A percentile compares a stretch with the other conserved stretches of the same genome.
These are phyloP conservation scores for Capitella teleta DNA, from an alignment of 1,140 invertebrate genomes.

Conservation along the genomic window DNA sequence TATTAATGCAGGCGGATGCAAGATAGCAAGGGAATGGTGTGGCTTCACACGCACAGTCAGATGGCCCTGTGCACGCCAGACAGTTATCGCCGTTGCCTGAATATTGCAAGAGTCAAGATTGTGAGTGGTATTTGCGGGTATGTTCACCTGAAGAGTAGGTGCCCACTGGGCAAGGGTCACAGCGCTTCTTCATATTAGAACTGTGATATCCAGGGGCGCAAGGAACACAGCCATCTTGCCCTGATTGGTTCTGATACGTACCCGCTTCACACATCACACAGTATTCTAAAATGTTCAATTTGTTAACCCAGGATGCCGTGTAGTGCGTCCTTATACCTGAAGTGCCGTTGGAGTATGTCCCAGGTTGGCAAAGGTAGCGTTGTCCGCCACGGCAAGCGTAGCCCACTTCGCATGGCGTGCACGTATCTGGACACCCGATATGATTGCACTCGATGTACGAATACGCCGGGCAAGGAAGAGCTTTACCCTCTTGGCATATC, in stretches of 20 bases:
- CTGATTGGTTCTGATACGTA: constrained; percentile 19
- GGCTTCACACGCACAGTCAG: constrained; percentile 20
- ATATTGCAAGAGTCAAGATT: too few species aligned
- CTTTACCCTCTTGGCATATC: constrained; percentile 24
- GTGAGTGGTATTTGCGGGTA: too few species aligned
- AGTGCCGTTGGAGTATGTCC: constrained; percentile 22
- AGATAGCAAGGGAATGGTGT: constrained; percentile 12
- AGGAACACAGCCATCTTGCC: constrained; percentile 15
- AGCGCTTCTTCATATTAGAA: constrained; percentile 19
- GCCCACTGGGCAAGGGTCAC: constrained; percentile 16
- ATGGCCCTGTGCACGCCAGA: constrained; percentile 1
- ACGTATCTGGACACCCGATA: constrained; percentile 19
- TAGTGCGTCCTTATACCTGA: neutral
- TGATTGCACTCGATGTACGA: constrained; percentile 20
- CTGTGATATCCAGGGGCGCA: constrained; percentile 21
- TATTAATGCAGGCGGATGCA: constrained; percentile 18
- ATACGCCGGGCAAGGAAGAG: constrained; percentile 15
- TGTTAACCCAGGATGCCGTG: neutral
- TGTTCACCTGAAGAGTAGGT: constrained; percentile 19
- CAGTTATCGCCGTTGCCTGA: constrained; percentile 1
- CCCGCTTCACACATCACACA: constrained; percentile 22
- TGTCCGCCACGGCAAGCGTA: constrained; percentile 24
- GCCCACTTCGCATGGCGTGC: constrained; percentile 21
- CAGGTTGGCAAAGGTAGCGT: constrained; percentile 17
- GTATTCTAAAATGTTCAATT: constrained; percentile 15